phyloP scores from a whole-genome alignment of 2,888 invertebrate genomes.

The Leistus spinibarbis region DNA sequence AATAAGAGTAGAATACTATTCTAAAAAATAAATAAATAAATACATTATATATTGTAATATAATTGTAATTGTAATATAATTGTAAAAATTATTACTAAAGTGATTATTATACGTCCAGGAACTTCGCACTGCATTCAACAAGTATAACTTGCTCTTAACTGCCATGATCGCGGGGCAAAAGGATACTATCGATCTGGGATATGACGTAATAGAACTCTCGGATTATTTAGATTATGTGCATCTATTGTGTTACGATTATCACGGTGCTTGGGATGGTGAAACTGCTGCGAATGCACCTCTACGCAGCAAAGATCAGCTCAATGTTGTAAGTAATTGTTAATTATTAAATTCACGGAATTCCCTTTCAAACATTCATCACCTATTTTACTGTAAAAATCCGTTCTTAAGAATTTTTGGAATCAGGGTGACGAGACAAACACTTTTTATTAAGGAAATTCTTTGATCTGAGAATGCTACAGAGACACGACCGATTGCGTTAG shows the following conservation, averaged over 20 bases:
- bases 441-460: too few relatives aligned
- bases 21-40: too few relatives aligned
- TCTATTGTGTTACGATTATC: slow-evolving; percentile 90
- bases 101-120: slow-evolving; percentile 61
- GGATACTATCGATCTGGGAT: slow-evolving; percentile 75
- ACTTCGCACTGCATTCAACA: slow-evolving; percentile 71
- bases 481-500: too few relatives aligned
- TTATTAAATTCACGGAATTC: too few relatives aligned
- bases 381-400: too few relatives aligned
- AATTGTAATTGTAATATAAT: too few relatives aligned
- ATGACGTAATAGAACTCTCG: slow-evolving; percentile 74
- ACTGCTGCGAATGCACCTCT: slow-evolving; percentile 83
- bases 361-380: too few relatives aligned
- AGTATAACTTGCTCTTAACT: slow-evolving; percentile 72
- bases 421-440: too few relatives aligned
- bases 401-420: too few relatives aligned
- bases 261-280: slow-evolving; percentile 79
- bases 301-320: slow-evolving; percentile 62
- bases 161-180: slow-evolving; percentile 83
- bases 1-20: too few relatives aligned
- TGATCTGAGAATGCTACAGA: too few relatives aligned
- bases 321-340: slow-evolving; percentile 72
- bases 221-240: slow-evolving; percentile 74
- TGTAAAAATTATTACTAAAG: background rate
- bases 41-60: too few relatives aligned